Evolutionary conservation across 2,888 invertebrate species (phyloP).

Genomic region (Priocnemis perturbator): DNA sequence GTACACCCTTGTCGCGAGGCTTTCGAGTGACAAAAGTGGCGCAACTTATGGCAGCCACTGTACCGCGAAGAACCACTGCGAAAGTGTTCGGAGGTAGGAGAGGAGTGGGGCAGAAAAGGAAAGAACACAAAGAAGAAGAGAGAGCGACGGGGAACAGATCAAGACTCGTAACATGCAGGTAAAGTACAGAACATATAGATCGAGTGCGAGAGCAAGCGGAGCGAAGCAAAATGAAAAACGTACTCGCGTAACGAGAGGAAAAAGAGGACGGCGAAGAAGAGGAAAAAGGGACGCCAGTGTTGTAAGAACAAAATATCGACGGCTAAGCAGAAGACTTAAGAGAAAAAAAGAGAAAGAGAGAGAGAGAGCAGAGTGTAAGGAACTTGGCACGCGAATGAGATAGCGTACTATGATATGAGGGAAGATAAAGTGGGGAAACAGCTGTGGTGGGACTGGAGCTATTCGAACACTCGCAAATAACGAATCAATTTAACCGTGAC

Average conservation of each 20-base stretch:
- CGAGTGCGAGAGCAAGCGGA: not conserved
- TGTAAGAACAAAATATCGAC: not conserved
- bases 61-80: constrained; percentile 48
- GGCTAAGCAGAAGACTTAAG: not conserved
- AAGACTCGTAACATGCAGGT: constrained; percentile 29
- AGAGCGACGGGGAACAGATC: constrained; percentile 20
- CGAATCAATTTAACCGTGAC: too few species aligned
- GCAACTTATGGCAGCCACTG: constrained; percentile 68
- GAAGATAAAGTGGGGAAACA: too few species aligned
- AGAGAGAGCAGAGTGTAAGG: too few species aligned
- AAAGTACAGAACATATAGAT: constrained; percentile 6
- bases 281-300: not conserved
- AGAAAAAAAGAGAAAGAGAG: too few species aligned
- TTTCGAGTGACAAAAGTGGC: constrained; percentile 48
- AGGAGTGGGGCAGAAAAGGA: constrained; percentile 26
- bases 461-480: too few species aligned
- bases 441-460: too few species aligned
- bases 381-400: not conserved
- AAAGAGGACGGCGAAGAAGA: not conserved
- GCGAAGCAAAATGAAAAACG: not conserved
- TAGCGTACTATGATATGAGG: not conserved
- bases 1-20: not conserved
- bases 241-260: not conserved
- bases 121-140: constrained; percentile 24
- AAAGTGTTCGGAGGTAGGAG: constrained; percentile 27